Percentiles rank a stretch among this genome's conserved stretches.
Conservation (phyloP, 2,113 vertebrate species). For the Ceuthmochares aereus region DNA sequence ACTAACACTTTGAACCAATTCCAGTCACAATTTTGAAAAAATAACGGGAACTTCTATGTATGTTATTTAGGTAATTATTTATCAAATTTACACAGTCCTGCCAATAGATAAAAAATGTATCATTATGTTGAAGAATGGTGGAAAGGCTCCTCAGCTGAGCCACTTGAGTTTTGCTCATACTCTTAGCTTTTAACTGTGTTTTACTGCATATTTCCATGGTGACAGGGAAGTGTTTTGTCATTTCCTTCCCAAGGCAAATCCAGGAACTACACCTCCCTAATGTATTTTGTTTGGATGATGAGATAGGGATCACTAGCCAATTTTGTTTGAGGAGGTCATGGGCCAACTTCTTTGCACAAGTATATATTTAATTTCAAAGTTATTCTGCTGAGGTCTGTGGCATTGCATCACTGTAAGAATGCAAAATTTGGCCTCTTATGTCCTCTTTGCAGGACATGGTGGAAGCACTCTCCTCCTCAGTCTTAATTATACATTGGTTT, state of each 20-base stretch:
- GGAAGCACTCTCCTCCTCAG: fast-evolving
- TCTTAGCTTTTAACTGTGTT: slow-evolving; percentile 28
- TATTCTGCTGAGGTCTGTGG: slow-evolving; percentile 12
- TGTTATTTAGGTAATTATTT: slow-evolving; percentile 33
- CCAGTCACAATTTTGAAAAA: slow-evolving; percentile 16
- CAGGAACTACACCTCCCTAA: neutral
- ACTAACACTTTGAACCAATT: neutral
- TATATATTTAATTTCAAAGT: neutral
- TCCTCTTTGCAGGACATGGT: neutral
- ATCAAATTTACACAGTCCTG: neutral
- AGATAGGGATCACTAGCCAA: neutral
- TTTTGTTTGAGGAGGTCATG: neutral
- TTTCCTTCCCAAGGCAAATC: slow-evolving; percentile 12
- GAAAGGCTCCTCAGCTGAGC: neutral
- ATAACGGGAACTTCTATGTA: neutral
- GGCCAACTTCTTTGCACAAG: slow-evolving; percentile 23
- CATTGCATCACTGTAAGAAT: neutral
- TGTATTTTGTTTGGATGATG: slow-evolving; percentile 22
- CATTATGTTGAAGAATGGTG: slow-evolving; percentile 18
- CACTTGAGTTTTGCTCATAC: neutral
- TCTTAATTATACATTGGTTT: neutral
- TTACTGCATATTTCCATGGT: neutral
- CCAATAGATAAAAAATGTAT: neutral
- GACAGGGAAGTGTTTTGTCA: slow-evolving; percentile 2
- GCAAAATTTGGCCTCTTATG: neutral